Conservation (phyloP, 1,140 invertebrate species). For the Aphelinus atriplicis region DNA sequence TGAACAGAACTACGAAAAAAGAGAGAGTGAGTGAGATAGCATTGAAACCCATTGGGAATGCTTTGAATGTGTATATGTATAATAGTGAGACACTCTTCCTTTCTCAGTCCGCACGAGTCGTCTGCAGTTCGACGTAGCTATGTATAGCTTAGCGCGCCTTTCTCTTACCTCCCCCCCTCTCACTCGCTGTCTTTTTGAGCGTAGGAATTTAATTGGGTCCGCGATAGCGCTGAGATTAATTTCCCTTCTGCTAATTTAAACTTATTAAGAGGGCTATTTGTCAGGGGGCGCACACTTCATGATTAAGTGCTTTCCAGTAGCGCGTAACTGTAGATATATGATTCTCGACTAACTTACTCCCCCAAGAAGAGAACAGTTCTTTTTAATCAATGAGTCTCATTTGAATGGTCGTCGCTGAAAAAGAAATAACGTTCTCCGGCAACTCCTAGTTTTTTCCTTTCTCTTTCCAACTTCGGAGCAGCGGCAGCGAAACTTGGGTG, state of each 20-base stretch:
- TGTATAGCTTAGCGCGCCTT: no score
- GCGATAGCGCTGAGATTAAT: conserved; percentile 29
- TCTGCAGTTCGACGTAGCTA: no score
- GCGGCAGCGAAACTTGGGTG: no score
- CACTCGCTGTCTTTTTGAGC: conserved; percentile 23
- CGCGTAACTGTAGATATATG: no score
- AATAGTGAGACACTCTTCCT: neutral
- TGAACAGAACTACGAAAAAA: no score
- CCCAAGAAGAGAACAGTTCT: neutral
- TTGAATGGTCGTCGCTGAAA: neutral
- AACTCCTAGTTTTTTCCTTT: conserved; percentile 12
- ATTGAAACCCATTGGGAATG: no score
- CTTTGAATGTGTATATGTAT: no score
- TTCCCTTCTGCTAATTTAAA: conserved; percentile 37
- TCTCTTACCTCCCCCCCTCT: neutral
- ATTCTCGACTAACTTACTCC: no score
- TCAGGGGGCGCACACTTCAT: conserved; percentile 16
- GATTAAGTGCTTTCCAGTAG: no score
- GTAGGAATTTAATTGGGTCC: conserved; percentile 34
- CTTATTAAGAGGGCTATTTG: conserved; percentile 36
- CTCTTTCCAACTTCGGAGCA: neutral
- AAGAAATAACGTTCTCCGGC: neutral
- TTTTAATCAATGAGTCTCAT: conserved; percentile 22
- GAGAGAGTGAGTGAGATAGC: no score
- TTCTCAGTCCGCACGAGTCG: neutral